phyloP scores from a whole-genome alignment of 2,797 vertebrate species.

The Sebastes oblongus region DNA sequence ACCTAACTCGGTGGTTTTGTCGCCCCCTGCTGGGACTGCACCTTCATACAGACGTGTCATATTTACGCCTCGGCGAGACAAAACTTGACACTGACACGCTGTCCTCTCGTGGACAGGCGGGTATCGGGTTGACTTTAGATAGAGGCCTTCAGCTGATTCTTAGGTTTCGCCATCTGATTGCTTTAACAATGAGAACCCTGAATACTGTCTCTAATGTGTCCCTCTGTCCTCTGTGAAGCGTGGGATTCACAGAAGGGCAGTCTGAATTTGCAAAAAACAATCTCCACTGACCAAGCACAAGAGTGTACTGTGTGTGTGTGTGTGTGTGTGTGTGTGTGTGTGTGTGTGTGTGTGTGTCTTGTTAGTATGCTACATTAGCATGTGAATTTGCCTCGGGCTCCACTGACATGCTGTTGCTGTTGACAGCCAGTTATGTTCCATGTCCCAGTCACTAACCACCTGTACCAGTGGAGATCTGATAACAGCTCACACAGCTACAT shows the following conservation, averaged over 20 bases:
- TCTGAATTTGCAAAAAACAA: background rate
- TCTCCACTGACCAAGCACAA: background rate
- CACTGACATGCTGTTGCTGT: slow-evolving; percentile 14
- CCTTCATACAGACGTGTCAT: too few relatives aligned
- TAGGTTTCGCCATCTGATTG: background rate
- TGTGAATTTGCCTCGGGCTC: slow-evolving; percentile 7
- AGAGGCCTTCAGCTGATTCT: background rate
- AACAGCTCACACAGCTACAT: too few relatives aligned
- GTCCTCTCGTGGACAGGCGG: too few relatives aligned
- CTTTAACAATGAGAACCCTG: background rate
- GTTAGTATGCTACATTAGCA: slow-evolving; percentile 24
- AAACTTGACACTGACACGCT: too few relatives aligned
- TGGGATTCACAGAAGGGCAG: background rate
- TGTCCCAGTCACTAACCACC: background rate
- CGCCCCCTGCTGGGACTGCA: too few relatives aligned
- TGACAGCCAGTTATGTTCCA: slow-evolving; percentile 25
- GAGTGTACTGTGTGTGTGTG: too few relatives aligned
- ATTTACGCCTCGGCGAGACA: too few relatives aligned
- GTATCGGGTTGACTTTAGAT: too few relatives aligned
- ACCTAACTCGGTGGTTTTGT: too few relatives aligned
- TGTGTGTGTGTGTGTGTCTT: background rate
- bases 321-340: too few relatives aligned
- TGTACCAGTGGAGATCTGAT: too few relatives aligned
- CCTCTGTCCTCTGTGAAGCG: background rate
- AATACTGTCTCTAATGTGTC: background rate